Base-by-base conservation (phyloP, 2,888 invertebrate species). In the Cheilosia vernalis region DNA sequence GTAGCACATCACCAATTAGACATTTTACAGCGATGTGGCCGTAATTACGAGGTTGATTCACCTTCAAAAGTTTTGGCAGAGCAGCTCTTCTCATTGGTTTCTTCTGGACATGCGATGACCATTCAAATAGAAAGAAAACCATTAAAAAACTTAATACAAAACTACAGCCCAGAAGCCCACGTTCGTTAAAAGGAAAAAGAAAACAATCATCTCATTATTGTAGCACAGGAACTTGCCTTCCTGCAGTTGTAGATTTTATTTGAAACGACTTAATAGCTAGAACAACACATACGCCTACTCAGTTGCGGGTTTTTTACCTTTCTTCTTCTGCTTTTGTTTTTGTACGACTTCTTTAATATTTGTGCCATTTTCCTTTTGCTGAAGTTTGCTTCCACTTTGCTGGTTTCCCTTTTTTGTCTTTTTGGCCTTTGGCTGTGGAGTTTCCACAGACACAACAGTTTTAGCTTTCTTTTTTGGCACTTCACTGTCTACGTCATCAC, bases 211-310 rank as follows among this genome's bases (percentile, higher is more conserved):
- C 15, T 24, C 30, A 44, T 17, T n/a, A n/a, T n/a, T 17, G 17
- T n/a, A 33, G 37, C 37, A 37, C 37, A 37, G 37, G 37, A 53
- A 66, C 30, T 58, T 15, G 7, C n/a, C 42, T 19, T 58, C 37
- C 40, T 51, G 56, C 21, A 67, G 42, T 60, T 63, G 42, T n/a
- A 15, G 19, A 10, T 21, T 49, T 42, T 37, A 40, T 72, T 17
- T 44, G 33, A 63, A 74, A 47, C 19, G 47, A 64, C 56, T 64
- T 33, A 56, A 56, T 64, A 73, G 4, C 15, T 63, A 56, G 42
- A 33, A 30, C 24, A 30, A 56, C 13, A 17, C 7, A 7, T 61
- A 53, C 5, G 49, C 13, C 61, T 77, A 77, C 24, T 40, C 10
- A 1, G 61, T 44, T 5, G 17, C 33, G 30, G 19, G 9, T n/a